A percentile compares a stretch with the other conserved stretches of the same genome.
Conservation (phyloP, 2,113 vertebrate species). For the Myiozetetes cayanensis region DNA sequence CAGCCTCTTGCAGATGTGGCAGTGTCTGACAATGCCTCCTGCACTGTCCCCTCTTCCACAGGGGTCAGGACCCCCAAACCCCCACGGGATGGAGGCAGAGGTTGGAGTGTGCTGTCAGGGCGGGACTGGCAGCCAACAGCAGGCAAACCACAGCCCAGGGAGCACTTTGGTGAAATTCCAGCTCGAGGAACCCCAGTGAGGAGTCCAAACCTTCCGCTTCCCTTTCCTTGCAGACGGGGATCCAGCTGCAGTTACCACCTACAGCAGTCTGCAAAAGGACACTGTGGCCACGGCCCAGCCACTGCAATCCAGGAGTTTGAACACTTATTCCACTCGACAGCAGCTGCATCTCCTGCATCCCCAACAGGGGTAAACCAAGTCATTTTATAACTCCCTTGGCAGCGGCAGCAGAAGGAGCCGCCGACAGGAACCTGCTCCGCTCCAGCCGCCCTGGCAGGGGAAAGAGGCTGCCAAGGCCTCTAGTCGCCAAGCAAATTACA, state of each 20-base stretch:
- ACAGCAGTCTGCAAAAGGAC: accelerated
- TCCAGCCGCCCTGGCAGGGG: not conserved
- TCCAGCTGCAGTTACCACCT: not conserved
- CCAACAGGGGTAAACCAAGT: not conserved
- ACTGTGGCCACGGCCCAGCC: accelerated
- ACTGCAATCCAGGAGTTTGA: not conserved
- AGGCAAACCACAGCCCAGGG: not conserved
- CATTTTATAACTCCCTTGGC: not conserved
- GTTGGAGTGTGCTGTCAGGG: accelerated
- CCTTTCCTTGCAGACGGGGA: accelerated
- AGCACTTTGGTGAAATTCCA: not conserved
- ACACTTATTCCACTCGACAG: not conserved
- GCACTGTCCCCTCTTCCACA: not conserved
- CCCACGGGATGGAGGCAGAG: accelerated
- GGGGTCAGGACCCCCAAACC: too few species aligned
- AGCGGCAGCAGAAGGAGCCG: not conserved
- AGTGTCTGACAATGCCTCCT: too few species aligned
- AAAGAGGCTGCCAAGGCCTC: not conserved
- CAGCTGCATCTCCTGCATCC: not conserved
- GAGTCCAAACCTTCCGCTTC: not conserved
- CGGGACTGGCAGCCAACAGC: not conserved
- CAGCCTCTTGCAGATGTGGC: not conserved
- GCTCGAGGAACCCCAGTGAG: not conserved
- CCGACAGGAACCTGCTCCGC: not conserved
- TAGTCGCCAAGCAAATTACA: constrained; percentile 39